A percentile compares a stretch with the other conserved stretches of the same genome.
Evolutionary conservation across 2,797 vertebrate genomes (phyloP).

Genomic region (Potorous gilbertii): DNA sequence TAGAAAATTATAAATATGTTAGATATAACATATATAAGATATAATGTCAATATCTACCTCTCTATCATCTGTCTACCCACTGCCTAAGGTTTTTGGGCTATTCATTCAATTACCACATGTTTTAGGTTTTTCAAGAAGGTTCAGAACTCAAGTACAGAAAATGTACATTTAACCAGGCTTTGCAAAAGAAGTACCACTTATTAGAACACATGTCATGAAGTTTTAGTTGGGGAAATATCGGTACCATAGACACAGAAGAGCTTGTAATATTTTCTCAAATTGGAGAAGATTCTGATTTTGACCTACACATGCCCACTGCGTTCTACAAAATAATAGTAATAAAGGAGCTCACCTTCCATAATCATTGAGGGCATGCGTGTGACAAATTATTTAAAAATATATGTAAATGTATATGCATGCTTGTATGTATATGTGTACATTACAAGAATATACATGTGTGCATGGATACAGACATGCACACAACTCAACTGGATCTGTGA

Average conservation of each 20-base stretch:
- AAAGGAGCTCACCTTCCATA: not conserved
- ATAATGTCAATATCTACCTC: not conserved
- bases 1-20: not conserved
- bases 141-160: not conserved
- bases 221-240: not conserved
- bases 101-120: not conserved
- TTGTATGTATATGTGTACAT: not conserved
- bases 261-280: no score
- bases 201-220: not conserved
- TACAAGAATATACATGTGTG: not conserved
- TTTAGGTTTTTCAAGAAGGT: not conserved
- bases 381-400: not conserved
- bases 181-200: not conserved
- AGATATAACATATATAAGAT: not conserved
- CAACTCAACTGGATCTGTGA: not conserved
- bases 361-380: not conserved
- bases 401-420: fast-evolving
- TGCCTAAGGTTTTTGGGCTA: not conserved
- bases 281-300: not conserved
- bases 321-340: not conserved
- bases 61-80: not conserved
- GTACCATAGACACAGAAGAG: not conserved
- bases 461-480: not conserved
- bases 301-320: not conserved
- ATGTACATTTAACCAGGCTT: not conserved